Conservation (phyloP, 2,888 invertebrate genomes). For the Lasioglossum villosulum region DNA sequence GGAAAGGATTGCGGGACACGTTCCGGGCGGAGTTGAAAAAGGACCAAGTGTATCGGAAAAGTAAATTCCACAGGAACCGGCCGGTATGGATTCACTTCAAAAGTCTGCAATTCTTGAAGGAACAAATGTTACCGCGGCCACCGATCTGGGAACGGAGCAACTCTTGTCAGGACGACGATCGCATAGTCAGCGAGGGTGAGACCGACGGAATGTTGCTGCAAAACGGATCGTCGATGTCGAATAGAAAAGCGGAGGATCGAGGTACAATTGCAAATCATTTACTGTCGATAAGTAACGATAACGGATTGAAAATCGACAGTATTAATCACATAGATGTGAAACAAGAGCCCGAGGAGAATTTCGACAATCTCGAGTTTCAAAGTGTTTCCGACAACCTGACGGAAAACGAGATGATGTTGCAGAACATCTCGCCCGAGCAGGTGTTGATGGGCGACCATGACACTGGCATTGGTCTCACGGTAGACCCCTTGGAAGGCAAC, state of each 20-base stretch:
- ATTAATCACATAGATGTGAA: constrained; percentile 74
- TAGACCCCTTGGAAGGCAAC: constrained; percentile 76
- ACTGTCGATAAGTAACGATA: constrained; percentile 66
- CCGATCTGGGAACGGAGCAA: constrained; percentile 80
- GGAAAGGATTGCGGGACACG: constrained; percentile 83
- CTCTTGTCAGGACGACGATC: constrained; percentile 63
- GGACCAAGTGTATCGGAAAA: constrained; percentile 79
- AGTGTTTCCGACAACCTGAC: constrained; percentile 72
- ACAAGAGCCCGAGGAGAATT: constrained; percentile 77
- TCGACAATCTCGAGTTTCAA: constrained; percentile 76
- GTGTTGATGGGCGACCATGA: constrained; percentile 77
- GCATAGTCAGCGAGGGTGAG: constrained; percentile 65
- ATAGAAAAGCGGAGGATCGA: constrained; percentile 60
- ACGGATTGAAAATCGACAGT: constrained; percentile 65
- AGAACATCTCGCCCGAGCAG: constrained; percentile 79
- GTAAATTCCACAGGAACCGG: constrained; percentile 77
- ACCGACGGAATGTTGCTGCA: constrained; percentile 47
- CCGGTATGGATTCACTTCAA: constrained; percentile 83
- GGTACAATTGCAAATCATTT: constrained; percentile 71
- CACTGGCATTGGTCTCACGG: constrained; percentile 71
- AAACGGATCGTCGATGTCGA: constrained; percentile 51
- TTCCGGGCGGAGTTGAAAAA: constrained; percentile 83
- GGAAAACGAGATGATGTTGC: constrained; percentile 80
- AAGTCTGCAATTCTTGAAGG: constrained; percentile 82
- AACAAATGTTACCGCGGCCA: constrained; percentile 82